phyloP scores from a whole-genome alignment of 2,888 invertebrate species.

The Tupiocoris notatus region DNA sequence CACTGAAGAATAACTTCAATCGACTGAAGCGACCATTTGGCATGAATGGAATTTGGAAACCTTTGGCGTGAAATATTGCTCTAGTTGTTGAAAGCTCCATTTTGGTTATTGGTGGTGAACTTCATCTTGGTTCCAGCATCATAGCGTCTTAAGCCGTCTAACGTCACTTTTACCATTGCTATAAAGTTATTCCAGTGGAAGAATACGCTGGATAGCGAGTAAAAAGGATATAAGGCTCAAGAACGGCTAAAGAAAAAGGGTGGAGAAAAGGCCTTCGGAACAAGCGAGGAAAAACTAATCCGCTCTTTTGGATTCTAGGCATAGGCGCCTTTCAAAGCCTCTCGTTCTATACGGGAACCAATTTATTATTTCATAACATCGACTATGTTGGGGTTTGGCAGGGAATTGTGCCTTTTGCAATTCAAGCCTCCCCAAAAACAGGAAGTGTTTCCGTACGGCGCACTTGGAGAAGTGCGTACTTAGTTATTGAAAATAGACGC shows the following conservation, averaged over 20 bases:
- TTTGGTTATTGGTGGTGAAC: too few species aligned
- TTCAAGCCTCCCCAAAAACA: not conserved
- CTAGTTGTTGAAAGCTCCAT: too few species aligned
- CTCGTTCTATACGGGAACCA: conserved; percentile 20
- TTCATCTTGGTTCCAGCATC: too few species aligned
- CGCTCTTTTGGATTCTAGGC: conserved; percentile 32
- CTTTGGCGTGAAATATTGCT: too few species aligned
- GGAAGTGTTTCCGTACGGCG: not conserved
- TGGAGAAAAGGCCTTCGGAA: not conserved
- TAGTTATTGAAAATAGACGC: not conserved
- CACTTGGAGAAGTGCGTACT: not conserved
- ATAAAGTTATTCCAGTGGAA: not conserved
- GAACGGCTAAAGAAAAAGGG: not conserved
- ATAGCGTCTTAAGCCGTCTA: too few species aligned
- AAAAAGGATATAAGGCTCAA: not conserved
- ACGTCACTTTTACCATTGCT: not conserved
- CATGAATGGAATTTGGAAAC: too few species aligned
- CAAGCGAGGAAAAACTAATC: conserved; percentile 18
- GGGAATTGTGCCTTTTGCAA: not conserved
- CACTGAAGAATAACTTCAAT: too few species aligned
- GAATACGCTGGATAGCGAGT: not conserved
- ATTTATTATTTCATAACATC: conserved; percentile 37
- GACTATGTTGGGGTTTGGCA: not conserved
- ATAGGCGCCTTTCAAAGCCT: not conserved
- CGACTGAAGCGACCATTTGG: too few species aligned